Evolutionary conservation across 2,888 invertebrate species (phyloP), one percentile per base, ranked within the genome.

Genomic region (Bombyx huttoni): DNA sequence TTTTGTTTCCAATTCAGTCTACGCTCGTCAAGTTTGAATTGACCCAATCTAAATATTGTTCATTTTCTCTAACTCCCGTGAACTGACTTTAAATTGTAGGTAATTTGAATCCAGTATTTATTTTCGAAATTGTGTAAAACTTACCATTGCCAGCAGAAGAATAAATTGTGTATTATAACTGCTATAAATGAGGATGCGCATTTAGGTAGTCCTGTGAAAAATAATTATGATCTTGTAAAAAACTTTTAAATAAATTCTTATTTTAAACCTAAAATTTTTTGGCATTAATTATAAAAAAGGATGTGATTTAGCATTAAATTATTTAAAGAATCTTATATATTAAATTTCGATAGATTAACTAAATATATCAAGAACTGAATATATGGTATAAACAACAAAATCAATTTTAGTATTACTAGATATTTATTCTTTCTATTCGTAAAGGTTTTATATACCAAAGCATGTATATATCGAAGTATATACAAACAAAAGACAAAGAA

Each of bases 91-190:
- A 47, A 46, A 40, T 46, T 40, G 40, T 40, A 40, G 1, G 9
- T 40, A 40, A 33, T 52, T 48, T 13, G 45, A 13, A 51, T 9
- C 35, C 13, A 9, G 34, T 13, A 49, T 40, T 13, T 46, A 50
- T n/a, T 53, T 33, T 40, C 40, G 40, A 40, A 40, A 12, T 40
- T 40, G 40, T 40, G 40, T 40, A 40, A n/a, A 24, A 56, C 49
- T 81, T 61, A 83, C 83, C 83, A 81, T 65, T 81, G 68, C 62
- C 68, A 73, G 65, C 71, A 72, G 52, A 80, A 61, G 58, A 81
- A 64, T 72, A 71, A 75, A 63, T 73, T 75, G 65, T 79, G 64
- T 61, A 81, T 58, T 56, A 70, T 61, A 58, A 79, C 58, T 49
- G 69, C 63, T 51, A 64, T 67, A 54, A 76, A 60, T 54, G 73